Conservation (phyloP, 2,113 vertebrate species). For the Eolophus roseicapilla region DNA sequence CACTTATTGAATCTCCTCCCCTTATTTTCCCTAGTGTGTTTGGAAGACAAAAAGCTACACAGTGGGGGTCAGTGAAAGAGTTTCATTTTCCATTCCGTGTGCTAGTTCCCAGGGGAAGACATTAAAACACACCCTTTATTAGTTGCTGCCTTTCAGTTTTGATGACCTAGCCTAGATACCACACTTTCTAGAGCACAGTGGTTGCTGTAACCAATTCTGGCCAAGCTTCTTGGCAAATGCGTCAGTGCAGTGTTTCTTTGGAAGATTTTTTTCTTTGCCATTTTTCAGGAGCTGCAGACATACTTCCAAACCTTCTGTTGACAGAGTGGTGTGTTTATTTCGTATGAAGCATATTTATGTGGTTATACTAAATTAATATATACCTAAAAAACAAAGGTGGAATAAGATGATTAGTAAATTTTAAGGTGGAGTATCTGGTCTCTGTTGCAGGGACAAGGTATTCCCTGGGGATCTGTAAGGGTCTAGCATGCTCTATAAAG, state of each 20-base stretch:
- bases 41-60: constrained; percentile 38
- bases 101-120: neutral
- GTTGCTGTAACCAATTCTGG: neutral
- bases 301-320: neutral
- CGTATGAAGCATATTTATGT: neutral
- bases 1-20: constrained; percentile 26
- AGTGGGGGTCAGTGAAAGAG: constrained; percentile 3
- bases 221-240: neutral
- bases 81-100: neutral
- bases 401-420: neutral
- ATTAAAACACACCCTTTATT: neutral
- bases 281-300: neutral
- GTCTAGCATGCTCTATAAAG: neutral
- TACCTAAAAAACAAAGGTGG: neutral
- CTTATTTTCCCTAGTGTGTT: constrained; percentile 1
- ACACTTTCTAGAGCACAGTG: neutral
- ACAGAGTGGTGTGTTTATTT: neutral
- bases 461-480: neutral
- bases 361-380: neutral
- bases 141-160: constrained; percentile 21
- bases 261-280: neutral
- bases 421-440: neutral
- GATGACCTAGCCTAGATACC: neutral
- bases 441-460: neutral
- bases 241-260: neutral